Conservation (phyloP, 2,797 vertebrate genomes). For the Bradypodion ventrale region DNA sequence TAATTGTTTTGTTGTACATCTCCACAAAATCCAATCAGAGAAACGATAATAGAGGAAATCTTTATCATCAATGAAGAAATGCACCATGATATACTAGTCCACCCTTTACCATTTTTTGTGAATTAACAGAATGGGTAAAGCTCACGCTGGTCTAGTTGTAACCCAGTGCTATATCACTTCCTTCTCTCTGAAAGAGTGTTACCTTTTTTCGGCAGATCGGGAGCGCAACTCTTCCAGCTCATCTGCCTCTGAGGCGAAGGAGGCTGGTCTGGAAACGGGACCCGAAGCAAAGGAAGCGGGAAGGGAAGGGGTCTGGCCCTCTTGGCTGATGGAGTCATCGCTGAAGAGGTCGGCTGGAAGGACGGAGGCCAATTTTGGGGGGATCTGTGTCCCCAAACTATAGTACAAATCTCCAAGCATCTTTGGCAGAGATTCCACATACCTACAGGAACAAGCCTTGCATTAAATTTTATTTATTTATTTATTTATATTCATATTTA, state of each 20-base stretch:
- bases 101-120: neutral
- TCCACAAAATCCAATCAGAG: too few species aligned
- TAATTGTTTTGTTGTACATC: too few species aligned
- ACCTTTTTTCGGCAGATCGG: conserved; percentile 86
- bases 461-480: too few species aligned
- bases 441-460: conserved; percentile 74
- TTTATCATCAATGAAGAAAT: too few species aligned
- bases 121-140: neutral
- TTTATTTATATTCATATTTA: too few species aligned
- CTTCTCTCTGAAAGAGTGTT: conserved; percentile 61
- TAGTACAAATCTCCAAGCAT: conserved; percentile 88
- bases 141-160: neutral
- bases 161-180: neutral
- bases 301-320: conserved; percentile 80
- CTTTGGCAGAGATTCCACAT: conserved; percentile 82
- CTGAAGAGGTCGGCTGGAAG: conserved; percentile 93
- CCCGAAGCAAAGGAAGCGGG: conserved; percentile 69
- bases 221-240: conserved; percentile 87
- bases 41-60: too few species aligned
- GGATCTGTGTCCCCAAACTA: conserved; percentile 88
- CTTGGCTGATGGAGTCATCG: conserved; percentile 87
- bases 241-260: conserved; percentile 63
- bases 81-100: neutral
- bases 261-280: conserved; percentile 61
- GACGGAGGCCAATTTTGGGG: conserved; percentile 80